Evolutionary conservation across 2,888 invertebrate genomes (phyloP).

Genomic region (Drosophila anomelani): DNA sequence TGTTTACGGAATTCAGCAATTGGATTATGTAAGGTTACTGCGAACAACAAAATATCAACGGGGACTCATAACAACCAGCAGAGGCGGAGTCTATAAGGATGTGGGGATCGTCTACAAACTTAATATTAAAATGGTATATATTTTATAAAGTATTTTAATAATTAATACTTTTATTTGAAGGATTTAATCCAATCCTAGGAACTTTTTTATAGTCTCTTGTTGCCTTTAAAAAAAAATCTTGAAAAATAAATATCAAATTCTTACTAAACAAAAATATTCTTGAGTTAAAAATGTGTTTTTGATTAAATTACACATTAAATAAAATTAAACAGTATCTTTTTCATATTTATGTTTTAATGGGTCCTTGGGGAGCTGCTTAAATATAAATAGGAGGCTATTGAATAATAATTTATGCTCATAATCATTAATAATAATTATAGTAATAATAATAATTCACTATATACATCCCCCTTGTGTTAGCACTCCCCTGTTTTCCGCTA

Average conservation of each 20-base stretch:
- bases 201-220: not conserved
- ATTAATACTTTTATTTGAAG: not conserved
- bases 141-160: not conserved
- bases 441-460: too few species aligned
- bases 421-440: too few species aligned
- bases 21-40: slow-evolving; percentile 65
- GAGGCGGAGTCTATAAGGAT: not conserved
- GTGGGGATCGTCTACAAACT: too few species aligned
- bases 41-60: slow-evolving; percentile 37
- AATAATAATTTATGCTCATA: too few species aligned
- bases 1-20: slow-evolving; percentile 73
- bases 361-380: too few species aligned
- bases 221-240: not conserved
- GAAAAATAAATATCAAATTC: not conserved
- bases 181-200: not conserved
- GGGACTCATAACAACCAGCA: slow-evolving; percentile 46
- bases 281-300: too few species aligned
- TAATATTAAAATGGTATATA: not conserved
- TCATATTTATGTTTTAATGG: too few species aligned
- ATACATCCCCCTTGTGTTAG: not conserved
- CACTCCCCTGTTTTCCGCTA: slow-evolving; percentile 9
- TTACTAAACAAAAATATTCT: not conserved
- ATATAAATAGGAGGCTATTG: too few species aligned
- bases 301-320: not conserved
- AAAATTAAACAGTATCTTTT: too few species aligned